phyloP scores from a whole-genome alignment of 1,140 invertebrate genomes.

The Lepidotrigona ventralis region DNA sequence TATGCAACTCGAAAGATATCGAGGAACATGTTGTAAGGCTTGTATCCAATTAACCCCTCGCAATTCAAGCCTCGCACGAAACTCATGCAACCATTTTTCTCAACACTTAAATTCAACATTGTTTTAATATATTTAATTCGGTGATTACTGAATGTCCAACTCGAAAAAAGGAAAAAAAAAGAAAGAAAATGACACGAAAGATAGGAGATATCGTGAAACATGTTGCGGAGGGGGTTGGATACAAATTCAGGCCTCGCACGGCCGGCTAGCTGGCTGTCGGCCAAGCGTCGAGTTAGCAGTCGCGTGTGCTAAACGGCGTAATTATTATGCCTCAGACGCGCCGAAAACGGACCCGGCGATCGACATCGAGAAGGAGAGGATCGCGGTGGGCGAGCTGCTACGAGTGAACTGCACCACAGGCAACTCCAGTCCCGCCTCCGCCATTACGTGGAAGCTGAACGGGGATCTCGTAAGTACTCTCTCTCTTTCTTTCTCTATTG shows the following conservation, averaged over 20 bases:
- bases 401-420: conserved; percentile 89
- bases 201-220: too few species aligned
- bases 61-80: too few species aligned
- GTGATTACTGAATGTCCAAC: too few species aligned
- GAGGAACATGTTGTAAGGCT: too few species aligned
- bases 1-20: too few species aligned
- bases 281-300: conserved; percentile 57
- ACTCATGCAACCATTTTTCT: too few species aligned
- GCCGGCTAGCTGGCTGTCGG: conserved; percentile 27
- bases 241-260: neutral
- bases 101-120: too few species aligned
- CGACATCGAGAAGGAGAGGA: conserved; percentile 71
- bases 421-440: conserved; percentile 86
- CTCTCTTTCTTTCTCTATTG: conserved; percentile 33
- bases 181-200: too few species aligned
- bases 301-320: conserved; percentile 58
- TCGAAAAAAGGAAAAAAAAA: too few species aligned
- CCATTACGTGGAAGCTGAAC: conserved; percentile 92
- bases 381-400: conserved; percentile 84
- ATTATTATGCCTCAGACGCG: conserved; percentile 76
- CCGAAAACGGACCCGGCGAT: conserved; percentile 76
- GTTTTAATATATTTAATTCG: too few species aligned
- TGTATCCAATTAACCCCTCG: too few species aligned
- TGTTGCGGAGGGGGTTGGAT: too few species aligned
- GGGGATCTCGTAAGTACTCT: conserved; percentile 85